These are phyloP conservation scores for Dromius quadrimaculatus DNA, from an alignment of 2,888 invertebrate genomes.

Conservation along the genomic window DNA sequence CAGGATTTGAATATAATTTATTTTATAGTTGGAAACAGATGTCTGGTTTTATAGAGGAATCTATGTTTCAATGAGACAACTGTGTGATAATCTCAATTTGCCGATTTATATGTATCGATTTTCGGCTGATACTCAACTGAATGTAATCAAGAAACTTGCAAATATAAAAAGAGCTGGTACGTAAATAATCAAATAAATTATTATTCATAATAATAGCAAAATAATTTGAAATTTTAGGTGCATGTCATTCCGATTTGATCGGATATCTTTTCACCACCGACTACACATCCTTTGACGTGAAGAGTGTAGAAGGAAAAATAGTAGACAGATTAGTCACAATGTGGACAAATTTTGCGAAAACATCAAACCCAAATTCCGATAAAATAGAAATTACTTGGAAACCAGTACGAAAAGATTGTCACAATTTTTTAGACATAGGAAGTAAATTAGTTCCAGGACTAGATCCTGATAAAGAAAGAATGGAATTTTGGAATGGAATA, in stretches of 20 bases:
- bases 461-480: slow-evolving; percentile 59
- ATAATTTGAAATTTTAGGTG: slow-evolving; percentile 55
- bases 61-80: background rate
- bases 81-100: background rate
- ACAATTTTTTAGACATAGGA: slow-evolving; percentile 60
- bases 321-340: slow-evolving; percentile 56
- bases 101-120: background rate
- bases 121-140: background rate
- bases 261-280: slow-evolving; percentile 58
- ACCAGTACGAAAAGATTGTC: slow-evolving; percentile 56
- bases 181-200: background rate
- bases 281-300: slow-evolving; percentile 52
- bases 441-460: slow-evolving; percentile 56
- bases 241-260: slow-evolving; percentile 59
- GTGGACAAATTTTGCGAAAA: slow-evolving; percentile 60
- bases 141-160: background rate
- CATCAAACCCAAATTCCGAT: slow-evolving; percentile 56
- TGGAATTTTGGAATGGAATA: slow-evolving; percentile 60
- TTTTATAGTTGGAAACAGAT: background rate
- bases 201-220: background rate
- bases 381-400: slow-evolving; percentile 58
- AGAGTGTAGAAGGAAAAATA: slow-evolving; percentile 56
- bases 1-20: background rate
- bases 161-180: background rate
- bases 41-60: background rate